Percentiles rank a stretch among this genome's conserved stretches.
These are phyloP conservation scores for Orussus abietinus DNA, from an alignment of 1,140 invertebrate genomes.

Conservation along the genomic window DNA sequence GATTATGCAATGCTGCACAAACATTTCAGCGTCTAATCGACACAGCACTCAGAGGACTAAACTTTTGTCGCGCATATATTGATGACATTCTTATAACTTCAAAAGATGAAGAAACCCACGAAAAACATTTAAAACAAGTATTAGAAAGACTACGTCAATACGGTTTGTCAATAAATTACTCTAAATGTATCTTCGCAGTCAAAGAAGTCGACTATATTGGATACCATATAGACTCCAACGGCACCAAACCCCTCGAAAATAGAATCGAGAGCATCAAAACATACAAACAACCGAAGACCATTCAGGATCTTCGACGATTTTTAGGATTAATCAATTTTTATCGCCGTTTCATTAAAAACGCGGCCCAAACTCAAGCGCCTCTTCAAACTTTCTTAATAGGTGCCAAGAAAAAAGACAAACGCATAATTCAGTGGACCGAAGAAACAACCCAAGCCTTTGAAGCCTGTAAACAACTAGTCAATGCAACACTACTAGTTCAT, in stretches of 20 bases:
- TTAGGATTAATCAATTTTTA: constrained; percentile 22
- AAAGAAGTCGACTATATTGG: constrained; percentile 19
- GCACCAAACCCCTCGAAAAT: constrained; percentile 2
- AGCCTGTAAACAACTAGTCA: neutral
- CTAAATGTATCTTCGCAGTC: constrained; percentile 19
- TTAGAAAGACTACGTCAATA: constrained; percentile 10
- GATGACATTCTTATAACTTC: too few species aligned
- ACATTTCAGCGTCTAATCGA: constrained; percentile 7
- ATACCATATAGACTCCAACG: constrained; percentile 2
- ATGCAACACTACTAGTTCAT: neutral
- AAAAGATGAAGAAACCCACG: too few species aligned
- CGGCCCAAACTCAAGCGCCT: neutral
- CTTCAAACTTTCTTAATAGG: neutral
- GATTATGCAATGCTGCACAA: too few species aligned
- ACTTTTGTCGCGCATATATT: neutral
- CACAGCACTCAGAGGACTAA: constrained; percentile 11
- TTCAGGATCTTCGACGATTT: constrained; percentile 16
- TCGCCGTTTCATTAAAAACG: constrained; percentile 14
- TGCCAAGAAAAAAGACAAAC: neutral
- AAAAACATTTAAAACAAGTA: too few species aligned
- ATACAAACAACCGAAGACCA: constrained; percentile 15
- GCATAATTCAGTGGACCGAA: neutral
- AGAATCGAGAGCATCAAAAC: constrained; percentile 6
- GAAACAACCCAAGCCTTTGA: neutral
- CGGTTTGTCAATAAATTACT: constrained; percentile 15